These are phyloP conservation scores for Caerostris darwini DNA, from an alignment of 1,140 invertebrate genomes.

Conservation along the genomic window DNA sequence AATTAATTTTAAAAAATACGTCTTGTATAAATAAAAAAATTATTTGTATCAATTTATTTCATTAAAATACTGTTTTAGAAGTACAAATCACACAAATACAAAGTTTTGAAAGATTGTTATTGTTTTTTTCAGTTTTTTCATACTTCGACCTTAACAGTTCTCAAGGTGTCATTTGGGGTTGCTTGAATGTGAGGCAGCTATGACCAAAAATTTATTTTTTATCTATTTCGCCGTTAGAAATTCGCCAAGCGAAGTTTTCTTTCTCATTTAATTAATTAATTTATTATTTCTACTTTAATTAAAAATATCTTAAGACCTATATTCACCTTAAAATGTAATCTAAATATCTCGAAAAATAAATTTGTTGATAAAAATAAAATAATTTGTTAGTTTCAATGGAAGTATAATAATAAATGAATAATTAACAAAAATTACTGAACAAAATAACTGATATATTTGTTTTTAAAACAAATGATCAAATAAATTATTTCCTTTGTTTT, in stretches of 20 bases:
- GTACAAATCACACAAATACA: not conserved
- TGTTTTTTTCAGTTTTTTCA: constrained; percentile 56
- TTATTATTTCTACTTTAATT: too few species aligned
- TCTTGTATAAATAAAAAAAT: not conserved
- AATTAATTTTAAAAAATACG: not conserved
- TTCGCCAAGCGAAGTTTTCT: constrained; percentile 5
- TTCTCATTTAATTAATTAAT: too few species aligned
- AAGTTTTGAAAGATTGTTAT: constrained; percentile 14
- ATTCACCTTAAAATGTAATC: too few species aligned
- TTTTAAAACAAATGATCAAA: too few species aligned
- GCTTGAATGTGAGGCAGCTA: not conserved
- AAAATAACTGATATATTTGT: too few species aligned
- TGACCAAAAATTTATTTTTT: not conserved
- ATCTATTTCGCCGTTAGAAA: not conserved
- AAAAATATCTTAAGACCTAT: too few species aligned
- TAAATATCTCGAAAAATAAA: too few species aligned
- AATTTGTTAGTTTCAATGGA: too few species aligned
- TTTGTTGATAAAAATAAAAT: too few species aligned
- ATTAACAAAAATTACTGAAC: too few species aligned
- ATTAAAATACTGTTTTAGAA: not conserved
- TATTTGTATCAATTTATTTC: not conserved
- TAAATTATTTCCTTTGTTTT: too few species aligned
- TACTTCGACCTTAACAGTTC: constrained; percentile 63
- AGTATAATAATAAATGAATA: too few species aligned
- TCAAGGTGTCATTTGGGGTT: constrained; percentile 76